Conservation (phyloP, 2,113 vertebrate genomes). For the Murina feae region DNA sequence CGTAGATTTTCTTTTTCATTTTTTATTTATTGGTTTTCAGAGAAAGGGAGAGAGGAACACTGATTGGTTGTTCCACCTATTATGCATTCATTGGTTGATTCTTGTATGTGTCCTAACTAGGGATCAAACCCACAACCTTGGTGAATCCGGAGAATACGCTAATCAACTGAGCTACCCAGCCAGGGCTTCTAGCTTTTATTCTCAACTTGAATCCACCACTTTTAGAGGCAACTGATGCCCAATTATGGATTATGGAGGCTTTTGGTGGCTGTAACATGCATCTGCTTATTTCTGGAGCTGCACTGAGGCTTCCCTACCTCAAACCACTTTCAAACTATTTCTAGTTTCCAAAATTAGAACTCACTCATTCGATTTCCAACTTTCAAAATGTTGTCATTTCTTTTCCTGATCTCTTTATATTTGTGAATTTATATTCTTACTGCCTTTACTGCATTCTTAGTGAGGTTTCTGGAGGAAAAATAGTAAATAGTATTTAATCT, state of each 20-base stretch:
- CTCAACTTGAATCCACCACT: neutral
- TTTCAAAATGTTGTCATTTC: neutral
- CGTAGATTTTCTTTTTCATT: neutral
- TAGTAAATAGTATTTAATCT: neutral
- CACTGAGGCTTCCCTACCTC: neutral
- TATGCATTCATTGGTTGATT: too few species aligned
- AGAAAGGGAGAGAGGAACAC: too few species aligned
- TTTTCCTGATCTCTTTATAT: neutral
- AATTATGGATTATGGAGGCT: neutral
- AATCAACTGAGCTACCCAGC: too few species aligned
- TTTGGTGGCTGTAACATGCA: neutral
- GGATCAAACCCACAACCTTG: too few species aligned
- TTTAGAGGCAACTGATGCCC: neutral
- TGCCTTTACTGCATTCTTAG: neutral
- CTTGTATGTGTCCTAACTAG: too few species aligned
- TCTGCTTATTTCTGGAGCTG: neutral
- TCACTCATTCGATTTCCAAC: neutral
- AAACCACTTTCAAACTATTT: neutral
- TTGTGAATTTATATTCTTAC: neutral
- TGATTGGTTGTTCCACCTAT: too few species aligned
- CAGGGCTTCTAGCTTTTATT: neutral
- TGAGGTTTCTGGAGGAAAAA: neutral
- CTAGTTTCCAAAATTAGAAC: neutral
- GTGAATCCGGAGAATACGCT: too few species aligned
- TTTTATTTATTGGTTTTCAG: too few species aligned